Evolutionary conservation across 2,888 invertebrate genomes (phyloP).

Genomic region (Nysson spinosus): DNA sequence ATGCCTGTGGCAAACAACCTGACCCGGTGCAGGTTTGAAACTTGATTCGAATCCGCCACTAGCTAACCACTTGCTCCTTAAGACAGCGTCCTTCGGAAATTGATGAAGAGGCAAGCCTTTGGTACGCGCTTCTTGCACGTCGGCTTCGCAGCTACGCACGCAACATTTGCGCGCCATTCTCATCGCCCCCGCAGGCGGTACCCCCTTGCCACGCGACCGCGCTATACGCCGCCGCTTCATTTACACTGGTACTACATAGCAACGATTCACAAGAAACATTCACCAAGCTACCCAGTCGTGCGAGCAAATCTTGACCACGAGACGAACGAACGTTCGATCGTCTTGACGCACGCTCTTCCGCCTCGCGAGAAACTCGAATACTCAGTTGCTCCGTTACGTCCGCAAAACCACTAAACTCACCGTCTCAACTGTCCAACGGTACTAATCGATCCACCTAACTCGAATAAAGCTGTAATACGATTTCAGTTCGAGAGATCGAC

Average conservation of each 20-base stretch:
- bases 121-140: conserved; percentile 81
- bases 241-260: conserved; percentile 63
- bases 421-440: conserved; percentile 40
- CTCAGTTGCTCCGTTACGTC: conserved; percentile 35
- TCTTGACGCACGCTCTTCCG: conserved; percentile 31
- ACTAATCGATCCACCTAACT: conserved; percentile 57
- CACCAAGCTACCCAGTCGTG: conserved; percentile 17
- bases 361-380: conserved; percentile 40
- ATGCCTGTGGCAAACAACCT: conserved; percentile 87
- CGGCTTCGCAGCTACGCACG: conserved; percentile 82
- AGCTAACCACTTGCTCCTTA: conserved; percentile 83
- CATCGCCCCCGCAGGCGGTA: conserved; percentile 59
- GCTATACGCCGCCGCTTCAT: conserved; percentile 66
- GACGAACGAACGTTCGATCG: conserved; percentile 14
- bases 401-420: conserved; percentile 43
- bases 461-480: conserved; percentile 26
- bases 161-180: conserved; percentile 84
- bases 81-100: conserved; percentile 82
- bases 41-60: conserved; percentile 81
- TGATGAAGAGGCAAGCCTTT: conserved; percentile 87
- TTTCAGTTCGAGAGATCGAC: conserved; percentile 26
- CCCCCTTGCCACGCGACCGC: conserved; percentile 64
- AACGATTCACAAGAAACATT: conserved; percentile 40
- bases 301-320: conserved; percentile 20
- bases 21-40: conserved; percentile 80